Evolutionary conservation across 2,113 vertebrate genomes (phyloP).

Genomic region (Cavia aperea): DNA sequence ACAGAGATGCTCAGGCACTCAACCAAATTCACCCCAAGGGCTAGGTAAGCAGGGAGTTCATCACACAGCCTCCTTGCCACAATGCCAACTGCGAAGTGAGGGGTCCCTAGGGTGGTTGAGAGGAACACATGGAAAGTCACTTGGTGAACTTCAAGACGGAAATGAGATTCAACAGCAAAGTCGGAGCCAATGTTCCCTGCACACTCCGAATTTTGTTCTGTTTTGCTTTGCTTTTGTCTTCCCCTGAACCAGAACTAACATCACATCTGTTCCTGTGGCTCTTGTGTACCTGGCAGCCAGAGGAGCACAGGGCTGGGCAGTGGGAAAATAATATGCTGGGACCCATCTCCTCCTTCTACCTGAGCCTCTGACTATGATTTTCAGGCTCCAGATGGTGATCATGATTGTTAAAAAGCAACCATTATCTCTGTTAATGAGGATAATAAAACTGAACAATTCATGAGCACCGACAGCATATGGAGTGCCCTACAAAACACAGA

Average conservation of each 20-base stretch:
- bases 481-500: slow-evolving; percentile 41
- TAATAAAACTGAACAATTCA: slow-evolving; percentile 60
- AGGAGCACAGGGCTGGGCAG: not conserved
- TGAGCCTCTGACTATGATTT: slow-evolving; percentile 14
- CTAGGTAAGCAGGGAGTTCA: not conserved
- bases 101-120: not conserved
- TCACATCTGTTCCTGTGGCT: not conserved
- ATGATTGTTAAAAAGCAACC: slow-evolving; percentile 55
- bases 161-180: not conserved
- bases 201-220: not conserved
- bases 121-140: not conserved
- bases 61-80: not conserved
- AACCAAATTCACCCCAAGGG: not conserved
- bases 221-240: not conserved
- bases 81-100: not conserved
- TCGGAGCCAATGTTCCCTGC: not conserved
- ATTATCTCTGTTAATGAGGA: slow-evolving; percentile 61
- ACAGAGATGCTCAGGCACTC: not conserved
- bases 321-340: not conserved
- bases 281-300: not conserved
- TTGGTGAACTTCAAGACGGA: not conserved
- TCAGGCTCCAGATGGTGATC: slow-evolving; percentile 63
- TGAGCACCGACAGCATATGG: slow-evolving; percentile 51
- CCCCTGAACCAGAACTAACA: not conserved
- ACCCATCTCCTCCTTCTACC: slow-evolving; percentile 23